Percentiles rank a stretch among this genome's conserved stretches.
These are phyloP conservation scores for Microdon myrmicae DNA, from an alignment of 2,888 invertebrate genomes.

Conservation along the genomic window DNA sequence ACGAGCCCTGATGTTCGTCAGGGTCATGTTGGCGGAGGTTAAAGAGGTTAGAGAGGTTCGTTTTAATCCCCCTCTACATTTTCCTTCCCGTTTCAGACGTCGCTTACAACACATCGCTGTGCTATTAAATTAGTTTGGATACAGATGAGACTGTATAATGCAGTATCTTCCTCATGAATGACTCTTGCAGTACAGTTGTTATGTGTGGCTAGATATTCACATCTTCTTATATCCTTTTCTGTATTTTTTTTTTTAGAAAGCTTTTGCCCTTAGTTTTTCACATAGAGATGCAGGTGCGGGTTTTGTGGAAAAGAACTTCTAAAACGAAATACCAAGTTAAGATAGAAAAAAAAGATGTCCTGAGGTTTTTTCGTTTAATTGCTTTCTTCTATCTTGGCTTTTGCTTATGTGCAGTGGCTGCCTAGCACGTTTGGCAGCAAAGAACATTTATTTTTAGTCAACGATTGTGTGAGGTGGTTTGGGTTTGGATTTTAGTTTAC, in stretches of 20 bases:
- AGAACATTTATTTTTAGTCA: constrained; percentile 26
- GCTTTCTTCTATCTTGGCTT: constrained; percentile 36
- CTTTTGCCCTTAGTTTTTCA: neutral
- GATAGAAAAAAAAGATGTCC: no score
- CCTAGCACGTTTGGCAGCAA: constrained; percentile 5
- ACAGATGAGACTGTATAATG: constrained; percentile 29
- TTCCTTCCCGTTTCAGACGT: no score
- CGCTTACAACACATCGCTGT: constrained; percentile 14
- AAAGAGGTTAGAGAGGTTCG: no score
- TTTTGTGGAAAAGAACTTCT: no score
- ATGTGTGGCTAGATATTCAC: neutral
- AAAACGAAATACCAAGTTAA: no score
- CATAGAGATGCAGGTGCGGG: no score
- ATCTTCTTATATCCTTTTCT: constrained; percentile 10
- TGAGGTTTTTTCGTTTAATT: constrained; percentile 46
- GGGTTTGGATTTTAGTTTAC: constrained; percentile 23
- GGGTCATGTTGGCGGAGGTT: neutral
- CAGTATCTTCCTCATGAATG: constrained; percentile 18
- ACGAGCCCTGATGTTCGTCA: constrained; percentile 19
- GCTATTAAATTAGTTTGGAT: constrained; percentile 28
- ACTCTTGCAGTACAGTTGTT: constrained; percentile 4
- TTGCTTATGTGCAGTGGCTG: no score
- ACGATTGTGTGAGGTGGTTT: constrained; percentile 9
- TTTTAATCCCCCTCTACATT: no score
- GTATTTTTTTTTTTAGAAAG: neutral